Evolutionary conservation across 2,888 invertebrate species (phyloP).

Genomic region (Acrobasis suavella): DNA sequence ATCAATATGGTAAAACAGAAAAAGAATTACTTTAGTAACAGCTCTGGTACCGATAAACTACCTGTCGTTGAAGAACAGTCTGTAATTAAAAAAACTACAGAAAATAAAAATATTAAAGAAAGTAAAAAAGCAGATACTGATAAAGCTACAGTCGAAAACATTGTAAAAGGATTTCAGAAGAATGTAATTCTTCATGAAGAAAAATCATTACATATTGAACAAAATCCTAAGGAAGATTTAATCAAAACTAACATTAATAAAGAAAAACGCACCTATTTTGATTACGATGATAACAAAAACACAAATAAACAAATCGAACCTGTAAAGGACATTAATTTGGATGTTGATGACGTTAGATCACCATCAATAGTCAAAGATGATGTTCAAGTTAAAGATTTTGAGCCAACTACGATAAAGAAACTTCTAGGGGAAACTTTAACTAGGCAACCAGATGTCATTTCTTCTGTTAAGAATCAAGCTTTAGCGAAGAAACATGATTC

Average conservation of each 20-base stretch:
- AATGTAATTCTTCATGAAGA: constrained; percentile 1
- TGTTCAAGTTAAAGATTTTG: constrained; percentile 50
- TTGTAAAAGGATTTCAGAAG: neutral
- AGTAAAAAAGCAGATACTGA: neutral
- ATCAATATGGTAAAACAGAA: constrained; percentile 51
- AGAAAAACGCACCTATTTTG: constrained; percentile 53
- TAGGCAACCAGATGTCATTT: constrained; percentile 44
- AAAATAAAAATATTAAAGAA: constrained; percentile 17
- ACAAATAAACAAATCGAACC: constrained; percentile 34
- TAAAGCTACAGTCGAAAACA: neutral
- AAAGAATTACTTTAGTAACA: constrained; percentile 49
- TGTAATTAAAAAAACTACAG: constrained; percentile 27
- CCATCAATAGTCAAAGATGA: constrained; percentile 65
- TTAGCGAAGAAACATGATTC: constrained; percentile 53
- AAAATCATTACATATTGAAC: neutral
- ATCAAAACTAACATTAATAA: constrained; percentile 25
- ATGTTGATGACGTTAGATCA: constrained; percentile 50
- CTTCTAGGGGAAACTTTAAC: constrained; percentile 59
- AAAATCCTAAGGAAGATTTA: constrained; percentile 2
- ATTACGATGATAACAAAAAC: constrained; percentile 42
- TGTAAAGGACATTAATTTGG: constrained; percentile 35
- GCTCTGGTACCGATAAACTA: constrained; percentile 23
- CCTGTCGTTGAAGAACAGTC: constrained; percentile 22
- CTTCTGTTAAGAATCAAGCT: constrained; percentile 42
- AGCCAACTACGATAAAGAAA: constrained; percentile 59